Conservation (phyloP, 2,888 invertebrate genomes). For the Leptopterna dolabrata region DNA sequence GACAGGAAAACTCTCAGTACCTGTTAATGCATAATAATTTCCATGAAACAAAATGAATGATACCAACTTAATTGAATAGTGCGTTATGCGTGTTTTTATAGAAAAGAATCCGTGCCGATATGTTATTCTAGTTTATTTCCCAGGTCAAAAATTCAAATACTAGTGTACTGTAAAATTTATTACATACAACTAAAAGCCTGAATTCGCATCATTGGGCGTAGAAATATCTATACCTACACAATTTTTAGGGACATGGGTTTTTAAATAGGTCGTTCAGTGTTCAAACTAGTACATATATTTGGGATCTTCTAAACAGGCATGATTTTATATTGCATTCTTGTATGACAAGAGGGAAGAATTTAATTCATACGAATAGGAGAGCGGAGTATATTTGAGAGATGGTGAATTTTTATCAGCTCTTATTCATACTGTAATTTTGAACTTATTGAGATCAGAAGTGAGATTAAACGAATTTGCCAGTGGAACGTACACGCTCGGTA, state of each 20-base stretch:
- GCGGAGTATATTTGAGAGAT: background rate
- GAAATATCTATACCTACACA: background rate
- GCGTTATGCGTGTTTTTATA: no score
- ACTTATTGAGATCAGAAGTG: background rate
- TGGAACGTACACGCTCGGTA: no score
- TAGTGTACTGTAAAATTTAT: no score
- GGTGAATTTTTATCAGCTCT: background rate
- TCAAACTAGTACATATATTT: background rate
- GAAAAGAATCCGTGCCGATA: no score
- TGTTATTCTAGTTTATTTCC: no score
- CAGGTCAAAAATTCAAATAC: no score
- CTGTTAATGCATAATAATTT: no score
- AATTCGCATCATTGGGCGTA: background rate
- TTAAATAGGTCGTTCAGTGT: background rate
- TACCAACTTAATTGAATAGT: no score
- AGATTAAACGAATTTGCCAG: background rate
- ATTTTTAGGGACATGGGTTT: background rate
- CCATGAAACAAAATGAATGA: no score
- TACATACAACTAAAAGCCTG: slow-evolving; percentile 1
- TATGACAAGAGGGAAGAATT: background rate
- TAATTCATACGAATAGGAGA: background rate
- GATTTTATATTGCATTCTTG: no score
- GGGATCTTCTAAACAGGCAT: background rate
- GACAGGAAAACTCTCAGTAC: no score
- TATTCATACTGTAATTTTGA: background rate